Percentiles rank a stretch among this genome's conserved stretches.
Evolutionary conservation across 2,113 vertebrate genomes (phyloP).

Genomic region (Burhinus oedicnemus): DNA sequence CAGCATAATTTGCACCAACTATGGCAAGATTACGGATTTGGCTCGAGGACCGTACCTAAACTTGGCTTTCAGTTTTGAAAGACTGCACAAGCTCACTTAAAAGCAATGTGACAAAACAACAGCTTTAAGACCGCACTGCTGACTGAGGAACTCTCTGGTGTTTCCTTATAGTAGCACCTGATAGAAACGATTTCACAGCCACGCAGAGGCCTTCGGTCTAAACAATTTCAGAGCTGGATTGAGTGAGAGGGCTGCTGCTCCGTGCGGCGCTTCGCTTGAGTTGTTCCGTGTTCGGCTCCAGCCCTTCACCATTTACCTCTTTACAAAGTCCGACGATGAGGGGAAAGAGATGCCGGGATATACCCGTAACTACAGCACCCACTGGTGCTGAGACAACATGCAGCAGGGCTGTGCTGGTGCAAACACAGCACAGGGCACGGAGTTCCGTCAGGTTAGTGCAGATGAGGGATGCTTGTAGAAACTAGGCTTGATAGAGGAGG

Average conservation of each 20-base stretch:
- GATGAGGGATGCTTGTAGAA: not conserved
- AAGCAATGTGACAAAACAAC: not conserved
- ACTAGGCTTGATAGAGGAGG: not conserved
- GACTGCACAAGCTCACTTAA: not conserved
- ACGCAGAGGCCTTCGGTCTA: not conserved
- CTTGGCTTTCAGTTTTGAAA: not conserved
- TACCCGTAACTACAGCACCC: conserved; percentile 51
- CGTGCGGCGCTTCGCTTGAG: accelerated
- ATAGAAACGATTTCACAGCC: not conserved
- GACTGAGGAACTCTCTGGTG: not conserved
- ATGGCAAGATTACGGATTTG: not conserved
- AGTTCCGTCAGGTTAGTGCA: not conserved
- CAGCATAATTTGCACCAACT: not conserved
- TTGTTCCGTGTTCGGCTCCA: not conserved
- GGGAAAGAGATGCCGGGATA: not conserved
- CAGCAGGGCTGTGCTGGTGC: not conserved
- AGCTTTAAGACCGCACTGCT: not conserved
- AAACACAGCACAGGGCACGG: not conserved
- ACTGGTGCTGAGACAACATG: conserved; percentile 47
- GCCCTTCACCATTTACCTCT: not conserved
- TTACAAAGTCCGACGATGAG: not conserved
- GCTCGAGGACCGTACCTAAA: not conserved
- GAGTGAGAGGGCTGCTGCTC: not conserved
- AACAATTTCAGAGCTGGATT: not conserved
- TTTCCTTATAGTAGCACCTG: not conserved